Percentiles rank a stretch among this genome's conserved stretches.
Conservation (phyloP, 2,888 invertebrate genomes). For the Amphipoea lucens region DNA sequence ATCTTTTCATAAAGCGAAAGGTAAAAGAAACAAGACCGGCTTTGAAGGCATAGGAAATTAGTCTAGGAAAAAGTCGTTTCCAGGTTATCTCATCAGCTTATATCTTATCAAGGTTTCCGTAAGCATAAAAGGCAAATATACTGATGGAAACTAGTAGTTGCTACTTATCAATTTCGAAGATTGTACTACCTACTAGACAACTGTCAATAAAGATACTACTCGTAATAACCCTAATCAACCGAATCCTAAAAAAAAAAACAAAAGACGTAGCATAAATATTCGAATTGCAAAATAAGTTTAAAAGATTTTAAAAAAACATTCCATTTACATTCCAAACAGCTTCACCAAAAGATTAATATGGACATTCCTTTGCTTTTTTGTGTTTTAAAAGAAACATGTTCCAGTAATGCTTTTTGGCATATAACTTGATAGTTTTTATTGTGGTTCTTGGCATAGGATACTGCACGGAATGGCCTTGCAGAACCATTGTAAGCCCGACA, state of each 20-base stretch:
- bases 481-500: constrained; percentile 20
- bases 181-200: too few species aligned
- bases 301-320: background rate
- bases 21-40: constrained; percentile 2
- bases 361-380: constrained; percentile 14
- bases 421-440: constrained; percentile 51
- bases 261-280: background rate
- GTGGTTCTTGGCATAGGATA: constrained; percentile 54
- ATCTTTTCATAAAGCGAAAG: constrained; percentile 24
- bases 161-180: too few species aligned
- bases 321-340: background rate
- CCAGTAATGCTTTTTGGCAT: constrained; percentile 62
- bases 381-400: constrained; percentile 49
- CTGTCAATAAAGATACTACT: too few species aligned
- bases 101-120: background rate
- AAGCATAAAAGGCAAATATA: background rate
- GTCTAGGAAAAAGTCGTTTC: background rate
- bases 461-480: constrained; percentile 32
- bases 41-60: constrained; percentile 33
- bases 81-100: background rate
- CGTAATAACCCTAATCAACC: too few species aligned
- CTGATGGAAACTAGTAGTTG: background rate
- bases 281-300: background rate
- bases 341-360: constrained; percentile 29
- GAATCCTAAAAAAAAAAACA: too few species aligned